Percentiles rank a stretch among this genome's conserved stretches.
Evolutionary conservation across 2,797 vertebrate species (phyloP).

Genomic region (Acanthis flammea): DNA sequence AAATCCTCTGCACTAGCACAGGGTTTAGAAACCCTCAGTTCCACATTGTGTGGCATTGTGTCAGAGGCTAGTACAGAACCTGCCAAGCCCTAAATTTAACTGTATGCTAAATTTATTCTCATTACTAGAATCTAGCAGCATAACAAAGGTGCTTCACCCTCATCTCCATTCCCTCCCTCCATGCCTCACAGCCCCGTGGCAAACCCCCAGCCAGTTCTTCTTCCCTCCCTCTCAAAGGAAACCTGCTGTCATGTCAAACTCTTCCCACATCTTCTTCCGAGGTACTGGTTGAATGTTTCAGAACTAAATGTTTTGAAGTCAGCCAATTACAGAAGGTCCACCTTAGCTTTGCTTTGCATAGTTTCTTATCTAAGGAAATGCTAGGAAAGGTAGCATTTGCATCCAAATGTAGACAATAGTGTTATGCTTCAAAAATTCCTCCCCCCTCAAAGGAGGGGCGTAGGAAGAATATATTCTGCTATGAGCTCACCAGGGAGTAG

Average conservation of each 20-base stretch:
- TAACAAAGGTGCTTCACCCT: neutral
- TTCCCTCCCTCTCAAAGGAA: neutral
- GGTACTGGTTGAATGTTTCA: neutral
- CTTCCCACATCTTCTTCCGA: neutral
- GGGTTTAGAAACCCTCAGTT: neutral
- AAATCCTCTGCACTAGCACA: neutral
- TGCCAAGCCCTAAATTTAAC: neutral
- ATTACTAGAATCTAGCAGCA: neutral
- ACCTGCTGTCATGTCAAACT: neutral
- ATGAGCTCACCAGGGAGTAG: neutral
- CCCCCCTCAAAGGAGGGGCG: neutral
- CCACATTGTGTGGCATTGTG: neutral
- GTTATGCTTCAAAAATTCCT: neutral
- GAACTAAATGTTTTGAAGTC: neutral
- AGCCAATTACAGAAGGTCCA: neutral
- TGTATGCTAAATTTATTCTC: conserved; percentile 38
- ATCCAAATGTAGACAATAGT: neutral
- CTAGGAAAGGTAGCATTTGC: neutral
- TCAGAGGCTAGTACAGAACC: neutral
- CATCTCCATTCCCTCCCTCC: neutral
- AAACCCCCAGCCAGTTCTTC: neutral
- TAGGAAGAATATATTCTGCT: neutral
- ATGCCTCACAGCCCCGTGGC: neutral
- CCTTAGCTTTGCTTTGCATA: neutral
- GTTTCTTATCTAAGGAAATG: neutral